phyloP scores from a whole-genome alignment of 2,113 vertebrate genomes.

The Phalacrocorax brasilianus region DNA sequence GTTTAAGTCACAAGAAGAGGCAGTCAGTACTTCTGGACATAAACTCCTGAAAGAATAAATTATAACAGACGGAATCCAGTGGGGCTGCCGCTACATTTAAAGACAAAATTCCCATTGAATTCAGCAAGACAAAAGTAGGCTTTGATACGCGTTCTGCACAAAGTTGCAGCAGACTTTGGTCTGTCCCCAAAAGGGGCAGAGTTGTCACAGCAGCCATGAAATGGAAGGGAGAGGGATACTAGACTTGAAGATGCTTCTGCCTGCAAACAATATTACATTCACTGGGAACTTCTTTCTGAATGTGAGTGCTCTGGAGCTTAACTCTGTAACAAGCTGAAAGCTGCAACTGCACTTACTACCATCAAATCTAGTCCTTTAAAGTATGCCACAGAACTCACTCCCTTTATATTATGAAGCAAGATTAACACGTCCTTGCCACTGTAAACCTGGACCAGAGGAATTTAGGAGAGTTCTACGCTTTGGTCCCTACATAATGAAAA shows the following conservation, averaged over 20 bases:
- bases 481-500: neutral
- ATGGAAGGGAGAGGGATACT: neutral
- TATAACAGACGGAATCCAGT: conserved; percentile 13
- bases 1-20: neutral
- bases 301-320: neutral
- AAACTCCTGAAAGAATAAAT: conserved; percentile 41
- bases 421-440: neutral
- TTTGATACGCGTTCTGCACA: neutral
- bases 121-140: conserved; percentile 42
- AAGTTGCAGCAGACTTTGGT: conserved; percentile 25
- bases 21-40: neutral
- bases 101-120: conserved; percentile 60
- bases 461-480: neutral
- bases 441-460: neutral
- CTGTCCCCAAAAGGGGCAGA: conserved; percentile 24
- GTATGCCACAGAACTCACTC: neutral
- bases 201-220: neutral
- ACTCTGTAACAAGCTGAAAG: neutral
- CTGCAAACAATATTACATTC: neutral
- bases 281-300: neutral
- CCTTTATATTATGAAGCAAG: neutral
- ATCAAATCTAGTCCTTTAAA: neutral
- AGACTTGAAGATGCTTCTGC: neutral
- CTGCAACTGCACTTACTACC: neutral
- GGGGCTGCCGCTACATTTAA: neutral